These are phyloP conservation scores for Galeruca laticollis DNA, from an alignment of 2,888 invertebrate genomes.

Conservation along the genomic window DNA sequence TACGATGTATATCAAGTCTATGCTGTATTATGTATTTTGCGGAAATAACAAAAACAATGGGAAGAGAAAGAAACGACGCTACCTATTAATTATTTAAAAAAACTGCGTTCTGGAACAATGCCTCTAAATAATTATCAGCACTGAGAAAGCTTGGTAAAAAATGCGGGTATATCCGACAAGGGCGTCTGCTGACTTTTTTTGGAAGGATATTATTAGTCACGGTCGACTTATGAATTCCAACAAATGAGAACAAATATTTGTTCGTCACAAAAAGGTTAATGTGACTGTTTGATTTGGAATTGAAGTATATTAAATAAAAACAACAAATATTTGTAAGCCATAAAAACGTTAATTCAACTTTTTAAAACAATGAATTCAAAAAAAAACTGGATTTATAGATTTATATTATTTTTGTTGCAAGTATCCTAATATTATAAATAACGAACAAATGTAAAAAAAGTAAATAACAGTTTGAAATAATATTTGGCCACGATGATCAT, in stretches of 20 bases:
- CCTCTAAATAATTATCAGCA: slow-evolving; percentile 48
- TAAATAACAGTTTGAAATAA: too few relatives aligned
- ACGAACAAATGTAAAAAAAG: too few relatives aligned
- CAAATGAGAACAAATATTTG: not conserved
- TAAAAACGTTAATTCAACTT: too few relatives aligned
- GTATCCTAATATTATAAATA: too few relatives aligned
- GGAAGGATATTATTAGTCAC: not conserved
- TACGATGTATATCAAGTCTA: not conserved
- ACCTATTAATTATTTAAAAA: slow-evolving; percentile 45
- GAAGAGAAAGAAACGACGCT: slow-evolving; percentile 38
- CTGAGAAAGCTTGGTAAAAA: slow-evolving; percentile 46
- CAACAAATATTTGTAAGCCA: too few relatives aligned
- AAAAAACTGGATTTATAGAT: too few relatives aligned
- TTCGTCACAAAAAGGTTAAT: too few relatives aligned
- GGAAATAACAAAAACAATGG: slow-evolving; percentile 40
- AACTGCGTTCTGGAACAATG: slow-evolving; percentile 50
- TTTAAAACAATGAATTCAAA: too few relatives aligned
- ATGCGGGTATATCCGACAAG: slow-evolving; percentile 27
- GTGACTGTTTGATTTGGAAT: not conserved
- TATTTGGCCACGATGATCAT: too few relatives aligned
- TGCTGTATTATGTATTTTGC: slow-evolving; percentile 27
- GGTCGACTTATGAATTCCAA: not conserved
- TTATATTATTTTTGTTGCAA: too few relatives aligned
- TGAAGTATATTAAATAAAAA: not conserved
- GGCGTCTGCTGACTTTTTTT: slow-evolving; percentile 7